Conservation (phyloP, 2,113 vertebrate genomes). For the Ammodytes dubius region DNA sequence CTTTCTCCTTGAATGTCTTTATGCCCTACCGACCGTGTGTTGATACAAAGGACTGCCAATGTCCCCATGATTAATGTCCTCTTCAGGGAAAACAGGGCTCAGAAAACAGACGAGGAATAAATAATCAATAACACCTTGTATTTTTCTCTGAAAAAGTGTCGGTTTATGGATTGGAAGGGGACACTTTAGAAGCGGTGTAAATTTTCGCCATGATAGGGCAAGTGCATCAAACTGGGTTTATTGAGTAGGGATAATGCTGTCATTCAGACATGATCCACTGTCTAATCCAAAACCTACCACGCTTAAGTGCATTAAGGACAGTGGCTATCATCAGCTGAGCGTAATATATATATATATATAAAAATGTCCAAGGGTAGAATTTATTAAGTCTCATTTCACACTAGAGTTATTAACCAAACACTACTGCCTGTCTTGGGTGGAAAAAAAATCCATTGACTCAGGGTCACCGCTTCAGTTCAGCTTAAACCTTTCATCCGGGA, state of each 20-base stretch:
- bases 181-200: background rate
- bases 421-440: slow-evolving; percentile 16
- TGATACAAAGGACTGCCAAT: background rate
- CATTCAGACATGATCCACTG: background rate
- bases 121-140: slow-evolving; percentile 1
- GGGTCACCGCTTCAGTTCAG: slow-evolving; percentile 42
- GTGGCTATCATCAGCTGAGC: background rate
- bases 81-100: slow-evolving; percentile 1
- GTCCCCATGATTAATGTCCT: slow-evolving; percentile 6
- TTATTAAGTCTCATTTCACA: slow-evolving; percentile 13
- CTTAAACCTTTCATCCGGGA: slow-evolving; percentile 35
- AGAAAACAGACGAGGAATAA: background rate
- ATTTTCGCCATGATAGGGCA: background rate
- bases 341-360: background rate
- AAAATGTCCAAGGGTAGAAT: background rate
- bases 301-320: background rate
- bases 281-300: background rate
- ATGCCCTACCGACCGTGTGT: background rate
- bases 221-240: slow-evolving; percentile 5
- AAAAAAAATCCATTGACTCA: slow-evolving; percentile 34
- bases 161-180: background rate
- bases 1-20: background rate
- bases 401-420: slow-evolving; percentile 7
- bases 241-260: background rate
- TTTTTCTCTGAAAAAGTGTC: background rate